Percentiles rank a stretch among this genome's conserved stretches.
These are phyloP conservation scores for Hestina assimilis DNA, from an alignment of 1,140 invertebrate genomes.

Conservation along the genomic window DNA sequence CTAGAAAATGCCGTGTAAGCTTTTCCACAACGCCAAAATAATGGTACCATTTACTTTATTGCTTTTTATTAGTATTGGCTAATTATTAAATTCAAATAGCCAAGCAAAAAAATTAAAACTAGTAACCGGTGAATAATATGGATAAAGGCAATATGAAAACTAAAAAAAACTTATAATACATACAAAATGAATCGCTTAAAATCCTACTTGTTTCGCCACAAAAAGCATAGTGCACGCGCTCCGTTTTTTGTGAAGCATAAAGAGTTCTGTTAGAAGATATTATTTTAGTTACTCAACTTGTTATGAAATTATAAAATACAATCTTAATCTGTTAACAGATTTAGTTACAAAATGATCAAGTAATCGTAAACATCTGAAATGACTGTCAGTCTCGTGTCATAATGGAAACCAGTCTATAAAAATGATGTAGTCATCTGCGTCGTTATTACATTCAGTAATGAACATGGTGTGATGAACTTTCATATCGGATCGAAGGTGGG, in stretches of 20 bases:
- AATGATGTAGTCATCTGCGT: slow-evolving; percentile 69
- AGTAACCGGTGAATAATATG: no score
- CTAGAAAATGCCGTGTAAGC: neutral
- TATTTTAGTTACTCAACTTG: neutral
- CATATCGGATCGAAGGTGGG: slow-evolving; percentile 50
- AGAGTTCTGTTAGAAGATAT: no score
- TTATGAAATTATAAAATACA: neutral
- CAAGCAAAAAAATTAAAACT: no score
- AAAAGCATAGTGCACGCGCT: no score
- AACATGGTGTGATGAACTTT: slow-evolving; percentile 70
- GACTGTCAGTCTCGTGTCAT: slow-evolving; percentile 23
- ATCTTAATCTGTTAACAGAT: neutral
- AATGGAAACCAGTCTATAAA: slow-evolving; percentile 49
- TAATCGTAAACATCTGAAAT: neutral
- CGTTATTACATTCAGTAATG: slow-evolving; percentile 66
- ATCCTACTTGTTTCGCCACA: no score
- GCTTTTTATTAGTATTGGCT: no score
- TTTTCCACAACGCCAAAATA: slow-evolving; percentile 3
- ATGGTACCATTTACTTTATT: neutral
- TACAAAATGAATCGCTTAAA: no score
- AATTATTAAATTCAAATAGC: no score
- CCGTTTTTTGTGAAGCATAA: no score
- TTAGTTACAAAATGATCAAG: neutral
- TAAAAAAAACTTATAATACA: no score
- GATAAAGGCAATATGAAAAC: no score